These are phyloP conservation scores for Coreius guichenoti DNA, from an alignment of 2,797 vertebrate species.

Conservation along the genomic window DNA sequence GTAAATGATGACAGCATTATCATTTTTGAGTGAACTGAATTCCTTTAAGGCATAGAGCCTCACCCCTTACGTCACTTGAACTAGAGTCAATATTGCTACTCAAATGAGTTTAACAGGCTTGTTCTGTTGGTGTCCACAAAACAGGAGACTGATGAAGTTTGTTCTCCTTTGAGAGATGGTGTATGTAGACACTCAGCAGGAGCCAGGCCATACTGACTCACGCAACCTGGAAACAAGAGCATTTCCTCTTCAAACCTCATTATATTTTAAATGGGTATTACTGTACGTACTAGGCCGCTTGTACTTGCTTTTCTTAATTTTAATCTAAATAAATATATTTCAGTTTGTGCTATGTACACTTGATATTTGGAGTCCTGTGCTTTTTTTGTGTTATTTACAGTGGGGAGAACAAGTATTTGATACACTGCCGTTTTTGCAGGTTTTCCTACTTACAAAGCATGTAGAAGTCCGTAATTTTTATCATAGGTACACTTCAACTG, in stretches of 20 bases:
- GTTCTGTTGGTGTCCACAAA: not conserved
- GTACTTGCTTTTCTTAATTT: not conserved
- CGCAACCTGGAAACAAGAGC: not conserved
- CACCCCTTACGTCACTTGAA: not conserved
- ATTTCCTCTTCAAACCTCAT: slow-evolving; percentile 17
- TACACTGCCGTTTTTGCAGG: too few species aligned
- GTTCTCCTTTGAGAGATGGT: not conserved
- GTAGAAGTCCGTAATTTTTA: too few species aligned
- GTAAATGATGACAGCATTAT: not conserved
- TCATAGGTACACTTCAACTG: too few species aligned
- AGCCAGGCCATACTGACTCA: not conserved
- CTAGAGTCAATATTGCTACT: not conserved
- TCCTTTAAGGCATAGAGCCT: not conserved
- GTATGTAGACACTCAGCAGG: not conserved
- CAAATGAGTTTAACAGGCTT: not conserved
- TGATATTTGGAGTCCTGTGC: not conserved
- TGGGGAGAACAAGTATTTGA: too few species aligned
- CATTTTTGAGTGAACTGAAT: not conserved
- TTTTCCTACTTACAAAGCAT: too few species aligned
- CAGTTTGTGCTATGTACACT: not conserved
- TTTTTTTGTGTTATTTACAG: too few species aligned
- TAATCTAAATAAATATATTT: not conserved
- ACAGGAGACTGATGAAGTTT: not conserved
- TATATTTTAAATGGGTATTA: not conserved
- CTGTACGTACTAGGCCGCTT: not conserved